Percentiles rank a stretch among this genome's conserved stretches.
Conservation (phyloP, 2,797 vertebrate genomes). For the Podargus strigoides region DNA sequence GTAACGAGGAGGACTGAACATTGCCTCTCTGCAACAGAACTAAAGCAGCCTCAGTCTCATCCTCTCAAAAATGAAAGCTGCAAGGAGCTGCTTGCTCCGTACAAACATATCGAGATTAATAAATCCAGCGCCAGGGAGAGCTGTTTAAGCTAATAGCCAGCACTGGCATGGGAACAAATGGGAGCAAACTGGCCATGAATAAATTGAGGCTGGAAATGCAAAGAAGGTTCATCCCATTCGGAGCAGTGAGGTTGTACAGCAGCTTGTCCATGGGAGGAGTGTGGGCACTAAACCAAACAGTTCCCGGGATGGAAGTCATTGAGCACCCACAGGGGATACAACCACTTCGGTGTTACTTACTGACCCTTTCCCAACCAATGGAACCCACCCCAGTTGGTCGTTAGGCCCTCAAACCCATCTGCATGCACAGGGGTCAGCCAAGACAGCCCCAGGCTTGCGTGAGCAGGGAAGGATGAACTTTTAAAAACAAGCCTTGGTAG, state of each 20-base stretch:
- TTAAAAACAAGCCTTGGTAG: background rate
- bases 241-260: conserved; percentile 7
- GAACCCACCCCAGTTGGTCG: background rate
- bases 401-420: background rate
- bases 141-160: background rate
- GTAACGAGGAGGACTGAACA: background rate
- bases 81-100: background rate
- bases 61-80: background rate
- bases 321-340: background rate
- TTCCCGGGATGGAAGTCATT: background rate
- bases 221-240: background rate
- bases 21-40: background rate
- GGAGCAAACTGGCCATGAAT: background rate
- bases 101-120: background rate
- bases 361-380: background rate
- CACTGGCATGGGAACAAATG: background rate
- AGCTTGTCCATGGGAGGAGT: background rate
- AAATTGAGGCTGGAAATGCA: conserved; percentile 3
- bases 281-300: background rate
- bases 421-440: background rate
- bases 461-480: background rate
- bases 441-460: rapidly evolving
- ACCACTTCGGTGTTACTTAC: background rate
- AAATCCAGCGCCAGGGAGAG: background rate
- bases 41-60: background rate